Evolutionary conservation across 2,113 vertebrate species (phyloP).

Genomic region (Dromiciops gliroides): DNA sequence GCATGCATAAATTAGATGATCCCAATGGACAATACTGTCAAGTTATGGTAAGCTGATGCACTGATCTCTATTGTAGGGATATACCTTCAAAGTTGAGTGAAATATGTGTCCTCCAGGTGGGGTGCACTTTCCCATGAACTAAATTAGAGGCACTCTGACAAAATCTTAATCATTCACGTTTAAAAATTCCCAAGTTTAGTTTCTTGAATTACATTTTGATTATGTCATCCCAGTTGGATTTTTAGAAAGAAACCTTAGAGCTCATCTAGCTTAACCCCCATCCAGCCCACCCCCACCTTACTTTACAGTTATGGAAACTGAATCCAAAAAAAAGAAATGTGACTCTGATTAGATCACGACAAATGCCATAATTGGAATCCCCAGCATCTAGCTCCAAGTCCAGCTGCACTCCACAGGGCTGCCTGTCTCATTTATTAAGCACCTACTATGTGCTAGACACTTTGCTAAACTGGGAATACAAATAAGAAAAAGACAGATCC

Average conservation of each 20-base stretch:
- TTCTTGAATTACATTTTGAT: not conserved
- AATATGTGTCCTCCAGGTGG: not conserved
- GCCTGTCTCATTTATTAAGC: not conserved
- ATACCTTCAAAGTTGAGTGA: not conserved
- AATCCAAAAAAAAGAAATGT: not conserved
- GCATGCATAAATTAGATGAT: not conserved
- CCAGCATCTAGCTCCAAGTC: not conserved
- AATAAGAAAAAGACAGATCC: not conserved
- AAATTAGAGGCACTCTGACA: not conserved
- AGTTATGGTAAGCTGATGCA: not conserved
- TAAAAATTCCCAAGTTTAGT: not conserved
- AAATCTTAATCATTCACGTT: not conserved
- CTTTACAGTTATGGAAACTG: not conserved
- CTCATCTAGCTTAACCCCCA: not conserved
- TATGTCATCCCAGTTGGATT: not conserved
- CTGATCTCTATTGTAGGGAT: not conserved
- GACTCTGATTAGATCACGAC: not conserved
- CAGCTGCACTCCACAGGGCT: not conserved
- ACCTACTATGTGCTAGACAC: not conserved
- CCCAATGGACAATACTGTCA: not conserved
- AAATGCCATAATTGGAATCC: not conserved
- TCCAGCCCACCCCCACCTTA: no score
- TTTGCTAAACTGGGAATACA: not conserved
- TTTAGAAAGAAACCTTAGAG: not conserved
- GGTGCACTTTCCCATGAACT: not conserved